Evolutionary conservation across 2,797 vertebrate genomes (phyloP).

Genomic region (Lepus townsendii): DNA sequence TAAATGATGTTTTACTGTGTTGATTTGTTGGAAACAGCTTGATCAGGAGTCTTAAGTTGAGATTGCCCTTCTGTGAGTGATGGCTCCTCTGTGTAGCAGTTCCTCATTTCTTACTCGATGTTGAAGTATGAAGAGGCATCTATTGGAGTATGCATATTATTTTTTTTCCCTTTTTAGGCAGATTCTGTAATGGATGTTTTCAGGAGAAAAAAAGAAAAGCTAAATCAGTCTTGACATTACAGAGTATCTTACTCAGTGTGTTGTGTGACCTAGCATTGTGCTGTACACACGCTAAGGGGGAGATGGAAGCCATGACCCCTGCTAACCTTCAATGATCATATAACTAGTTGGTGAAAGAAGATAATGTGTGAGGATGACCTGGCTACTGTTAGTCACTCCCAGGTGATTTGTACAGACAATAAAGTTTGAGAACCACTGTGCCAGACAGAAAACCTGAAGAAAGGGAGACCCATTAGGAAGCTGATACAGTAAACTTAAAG

Average conservation of each 20-base stretch:
- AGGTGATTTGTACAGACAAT: not conserved
- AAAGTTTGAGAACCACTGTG: not conserved
- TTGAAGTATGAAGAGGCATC: not conserved
- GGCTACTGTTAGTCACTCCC: not conserved
- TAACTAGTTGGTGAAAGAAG: constrained; percentile 27
- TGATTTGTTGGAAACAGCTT: constrained; percentile 54
- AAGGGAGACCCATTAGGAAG: not conserved
- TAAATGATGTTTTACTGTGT: constrained; percentile 23
- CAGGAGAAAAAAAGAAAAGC: not conserved
- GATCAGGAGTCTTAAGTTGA: not conserved
- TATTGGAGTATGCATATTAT: not conserved
- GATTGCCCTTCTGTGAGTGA: not conserved
- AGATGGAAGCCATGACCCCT: not conserved
- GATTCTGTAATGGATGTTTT: constrained; percentile 26
- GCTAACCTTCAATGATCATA: not conserved
- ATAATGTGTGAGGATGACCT: not conserved
- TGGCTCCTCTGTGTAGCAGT: not conserved
- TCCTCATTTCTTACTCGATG: not conserved
- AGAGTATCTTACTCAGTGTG: constrained; percentile 24
- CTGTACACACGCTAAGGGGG: not conserved
- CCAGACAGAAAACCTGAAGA: not conserved
- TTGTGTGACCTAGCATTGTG: not conserved
- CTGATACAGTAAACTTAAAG: not conserved
- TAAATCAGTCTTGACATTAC: constrained; percentile 39
- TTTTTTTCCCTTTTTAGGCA: constrained; percentile 45